phyloP scores from a whole-genome alignment of 2,113 vertebrate genomes.

The Megaleporinus macrocephalus region DNA sequence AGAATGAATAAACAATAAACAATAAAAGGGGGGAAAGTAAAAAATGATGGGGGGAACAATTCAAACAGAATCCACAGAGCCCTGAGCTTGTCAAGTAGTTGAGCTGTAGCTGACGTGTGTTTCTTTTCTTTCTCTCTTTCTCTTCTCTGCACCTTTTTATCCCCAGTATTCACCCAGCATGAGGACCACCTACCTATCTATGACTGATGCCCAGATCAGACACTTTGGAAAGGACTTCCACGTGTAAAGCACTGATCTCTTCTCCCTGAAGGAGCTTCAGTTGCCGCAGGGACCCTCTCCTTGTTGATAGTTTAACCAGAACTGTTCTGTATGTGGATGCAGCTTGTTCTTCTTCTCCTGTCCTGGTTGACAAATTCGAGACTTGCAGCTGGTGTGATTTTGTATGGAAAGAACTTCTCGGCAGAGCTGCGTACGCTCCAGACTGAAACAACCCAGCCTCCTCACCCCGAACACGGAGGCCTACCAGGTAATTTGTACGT shows the following conservation, averaged over 20 bases:
- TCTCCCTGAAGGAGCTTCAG: slow-evolving; percentile 44
- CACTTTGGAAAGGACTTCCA: slow-evolving; percentile 83
- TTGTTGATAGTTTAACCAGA: slow-evolving; percentile 35
- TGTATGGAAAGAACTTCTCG: not conserved
- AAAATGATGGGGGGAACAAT: too few relatives aligned
- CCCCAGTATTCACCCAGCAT: slow-evolving; percentile 94
- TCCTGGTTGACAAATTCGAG: slow-evolving; percentile 13
- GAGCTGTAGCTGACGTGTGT: not conserved
- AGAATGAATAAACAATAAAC: not conserved
- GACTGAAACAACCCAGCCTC: not conserved
- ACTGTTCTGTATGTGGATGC: slow-evolving; percentile 21
- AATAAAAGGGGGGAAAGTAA: too few relatives aligned
- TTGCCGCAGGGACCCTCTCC: slow-evolving; percentile 37
- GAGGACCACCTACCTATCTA: slow-evolving; percentile 91
- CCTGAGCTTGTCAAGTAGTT: not conserved
- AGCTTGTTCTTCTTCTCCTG: not conserved
- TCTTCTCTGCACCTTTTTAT: slow-evolving; percentile 16
- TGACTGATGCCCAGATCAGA: slow-evolving; percentile 85
- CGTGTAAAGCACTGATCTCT: slow-evolving; percentile 70
- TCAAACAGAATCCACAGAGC: not conserved
- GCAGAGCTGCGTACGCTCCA: slow-evolving; percentile 5
- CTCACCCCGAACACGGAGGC: not conserved
- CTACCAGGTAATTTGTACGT: not conserved
- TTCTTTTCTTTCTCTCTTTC: slow-evolving; percentile 18
- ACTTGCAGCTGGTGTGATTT: slow-evolving; percentile 1